Base-by-base conservation (phyloP, 2,888 invertebrate species). In the Cloeon dipterum region DNA sequence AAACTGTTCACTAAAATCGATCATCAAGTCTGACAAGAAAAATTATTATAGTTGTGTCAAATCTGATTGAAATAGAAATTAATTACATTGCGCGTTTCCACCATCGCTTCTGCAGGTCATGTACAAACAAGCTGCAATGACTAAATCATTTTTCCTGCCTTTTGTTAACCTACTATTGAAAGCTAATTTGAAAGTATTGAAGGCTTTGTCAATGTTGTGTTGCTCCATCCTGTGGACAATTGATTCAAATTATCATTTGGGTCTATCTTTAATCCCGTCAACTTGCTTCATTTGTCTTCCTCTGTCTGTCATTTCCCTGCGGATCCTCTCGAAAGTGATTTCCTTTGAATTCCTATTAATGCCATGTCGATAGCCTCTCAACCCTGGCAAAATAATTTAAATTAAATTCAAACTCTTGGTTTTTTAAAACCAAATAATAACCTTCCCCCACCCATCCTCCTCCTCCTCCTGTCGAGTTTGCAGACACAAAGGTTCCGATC, bases 401-500 rank as follows among this genome's bases (percentile, higher is more conserved):
- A 14, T 14, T 11, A 29, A n/a, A n/a, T n/a, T n/a, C n/a, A n/a
- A n/a, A n/a, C n/a, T n/a, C n/a, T n/a, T n/a, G n/a, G n/a, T n/a
- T n/a, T n/a, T n/a, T n/a, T n/a, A n/a, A n/a, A n/a, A n/a, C n/a
- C n/a, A n/a, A n/a, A n/a, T n/a, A n/a, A n/a, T n/a, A n/a, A 70
- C 74, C 68, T 52, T 71, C 70, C 36, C 82, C 81, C 54, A 82
- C 79, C 32, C 77, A 75, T 13, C 75, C 75, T 32, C 77, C 75
- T 13, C 75, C 75, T 40, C 82, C 79, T 37, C 85, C 82, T 51
- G 77, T 74, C 42, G 86, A 81, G 47, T 91, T 89, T 3, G 75
- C 74, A 3, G 86, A 78, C 1, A 89, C 91, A 60, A 89, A 93
- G 53, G 89, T 89, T 20, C 94, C 94, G 43, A 93, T 72, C 13